phyloP scores from a whole-genome alignment of 2,113 vertebrate species.

The Psittacus erithacus region DNA sequence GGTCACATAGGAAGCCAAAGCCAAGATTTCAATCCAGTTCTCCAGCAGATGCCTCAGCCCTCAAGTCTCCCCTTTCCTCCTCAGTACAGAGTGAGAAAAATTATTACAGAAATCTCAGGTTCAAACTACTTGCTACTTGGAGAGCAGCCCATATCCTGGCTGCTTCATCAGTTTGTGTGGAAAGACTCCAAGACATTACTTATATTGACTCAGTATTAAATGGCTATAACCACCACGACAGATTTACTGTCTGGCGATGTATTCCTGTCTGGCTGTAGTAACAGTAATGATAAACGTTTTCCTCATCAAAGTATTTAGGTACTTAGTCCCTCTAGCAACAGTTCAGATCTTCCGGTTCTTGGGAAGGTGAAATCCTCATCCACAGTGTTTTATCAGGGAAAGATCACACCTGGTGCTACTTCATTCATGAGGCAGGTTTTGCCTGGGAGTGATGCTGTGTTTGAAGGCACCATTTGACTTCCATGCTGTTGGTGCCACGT shows the following conservation, averaged over 20 bases:
- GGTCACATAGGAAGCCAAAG: background rate
- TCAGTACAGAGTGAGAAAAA: background rate
- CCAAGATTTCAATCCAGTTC: background rate
- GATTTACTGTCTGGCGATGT: conserved; percentile 50
- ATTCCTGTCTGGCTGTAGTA: conserved; percentile 17
- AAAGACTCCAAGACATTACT: conserved; percentile 68
- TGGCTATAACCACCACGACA: conserved; percentile 57
- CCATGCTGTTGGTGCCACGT: background rate
- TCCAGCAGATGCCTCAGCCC: background rate
- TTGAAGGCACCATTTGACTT: conserved; percentile 20
- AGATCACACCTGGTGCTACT: background rate
- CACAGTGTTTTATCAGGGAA: background rate
- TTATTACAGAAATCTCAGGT: conserved; percentile 55
- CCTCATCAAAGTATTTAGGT: conserved; percentile 34
- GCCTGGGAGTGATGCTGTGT: background rate
- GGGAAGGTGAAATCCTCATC: conserved; percentile 11
- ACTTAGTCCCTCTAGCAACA: background rate
- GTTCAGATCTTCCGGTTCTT: background rate
- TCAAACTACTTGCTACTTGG: conserved; percentile 45
- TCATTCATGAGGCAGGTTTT: fast-evolving
- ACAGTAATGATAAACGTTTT: conserved; percentile 15
- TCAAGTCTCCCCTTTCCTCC: background rate
- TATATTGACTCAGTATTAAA: conserved; percentile 68
- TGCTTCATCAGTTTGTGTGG: conserved; percentile 53
- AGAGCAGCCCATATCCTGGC: conserved; percentile 52